Evolutionary conservation across 2,113 vertebrate species (phyloP).

Genomic region (Centropus bengalensis): DNA sequence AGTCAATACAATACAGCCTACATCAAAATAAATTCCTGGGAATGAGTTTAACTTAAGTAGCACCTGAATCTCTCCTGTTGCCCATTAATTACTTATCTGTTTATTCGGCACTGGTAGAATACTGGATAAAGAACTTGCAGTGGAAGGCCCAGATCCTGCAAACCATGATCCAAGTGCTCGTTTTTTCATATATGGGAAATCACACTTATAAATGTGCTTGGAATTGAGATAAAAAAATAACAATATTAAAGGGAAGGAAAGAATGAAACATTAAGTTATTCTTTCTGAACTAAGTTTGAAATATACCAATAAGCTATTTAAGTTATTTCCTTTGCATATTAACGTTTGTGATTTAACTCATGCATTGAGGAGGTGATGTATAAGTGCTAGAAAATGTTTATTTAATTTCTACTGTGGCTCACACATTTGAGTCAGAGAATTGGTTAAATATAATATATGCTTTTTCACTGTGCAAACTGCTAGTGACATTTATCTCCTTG

Average conservation of each 20-base stretch:
- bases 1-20: neutral
- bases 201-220: neutral
- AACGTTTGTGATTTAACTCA: neutral
- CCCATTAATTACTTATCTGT: neutral
- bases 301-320: neutral
- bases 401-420: neutral
- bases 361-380: neutral
- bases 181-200: neutral
- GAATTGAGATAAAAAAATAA: neutral
- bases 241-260: neutral
- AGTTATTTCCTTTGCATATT: neutral
- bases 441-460: neutral
- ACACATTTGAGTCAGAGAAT: neutral
- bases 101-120: neutral
- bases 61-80: neutral
- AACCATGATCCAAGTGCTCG: neutral
- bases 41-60: neutral
- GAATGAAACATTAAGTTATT: neutral
- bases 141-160: neutral
- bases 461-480: neutral
- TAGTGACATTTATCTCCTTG: neutral
- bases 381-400: neutral
- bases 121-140: neutral
- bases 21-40: conserved; percentile 14
- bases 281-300: neutral